A percentile compares a stretch with the other conserved stretches of the same genome.
phyloP scores from a whole-genome alignment of 1,140 invertebrate genomes.

The Drosophila burlai region DNA sequence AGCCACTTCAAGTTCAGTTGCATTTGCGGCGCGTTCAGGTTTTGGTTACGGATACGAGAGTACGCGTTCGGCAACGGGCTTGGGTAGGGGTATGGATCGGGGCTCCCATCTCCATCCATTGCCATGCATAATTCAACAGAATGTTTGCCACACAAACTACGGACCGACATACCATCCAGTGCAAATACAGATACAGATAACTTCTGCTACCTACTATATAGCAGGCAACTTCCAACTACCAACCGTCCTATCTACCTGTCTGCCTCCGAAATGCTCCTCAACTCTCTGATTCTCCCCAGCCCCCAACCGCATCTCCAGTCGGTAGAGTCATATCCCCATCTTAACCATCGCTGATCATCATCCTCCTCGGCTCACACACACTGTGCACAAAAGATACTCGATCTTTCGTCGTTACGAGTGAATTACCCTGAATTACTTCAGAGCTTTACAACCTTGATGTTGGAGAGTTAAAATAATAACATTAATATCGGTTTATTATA shows the following conservation, averaged over 20 bases:
- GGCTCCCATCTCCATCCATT: constrained; percentile 37
- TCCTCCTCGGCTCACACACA: constrained; percentile 31
- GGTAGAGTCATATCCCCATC: constrained; percentile 42
- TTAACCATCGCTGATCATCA: constrained; percentile 75
- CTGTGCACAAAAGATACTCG: constrained; percentile 3
- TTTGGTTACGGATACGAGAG: constrained; percentile 46
- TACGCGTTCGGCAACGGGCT: constrained; percentile 4
- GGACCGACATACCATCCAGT: constrained; percentile 64
- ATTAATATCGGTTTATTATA: not conserved
- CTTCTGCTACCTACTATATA: constrained; percentile 37
- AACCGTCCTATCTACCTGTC: constrained; percentile 51
- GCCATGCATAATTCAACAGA: constrained; percentile 77
- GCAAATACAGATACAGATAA: constrained; percentile 70
- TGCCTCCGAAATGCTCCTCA: constrained; percentile 36
- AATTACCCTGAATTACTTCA: too few species aligned
- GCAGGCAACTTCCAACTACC: constrained; percentile 35
- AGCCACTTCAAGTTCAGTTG: constrained; percentile 75
- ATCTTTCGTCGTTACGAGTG: not conserved
- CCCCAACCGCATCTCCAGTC: constrained; percentile 14
- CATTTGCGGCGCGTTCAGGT: constrained; percentile 53
- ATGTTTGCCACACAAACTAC: constrained; percentile 60
- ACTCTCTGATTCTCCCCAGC: constrained; percentile 8
- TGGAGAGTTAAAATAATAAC: too few species aligned
- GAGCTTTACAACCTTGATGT: not conserved
- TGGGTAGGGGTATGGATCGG: constrained; percentile 30